These are phyloP conservation scores for Triops longicaudatus DNA, from an alignment of 1,140 invertebrate species.

Conservation along the genomic window DNA sequence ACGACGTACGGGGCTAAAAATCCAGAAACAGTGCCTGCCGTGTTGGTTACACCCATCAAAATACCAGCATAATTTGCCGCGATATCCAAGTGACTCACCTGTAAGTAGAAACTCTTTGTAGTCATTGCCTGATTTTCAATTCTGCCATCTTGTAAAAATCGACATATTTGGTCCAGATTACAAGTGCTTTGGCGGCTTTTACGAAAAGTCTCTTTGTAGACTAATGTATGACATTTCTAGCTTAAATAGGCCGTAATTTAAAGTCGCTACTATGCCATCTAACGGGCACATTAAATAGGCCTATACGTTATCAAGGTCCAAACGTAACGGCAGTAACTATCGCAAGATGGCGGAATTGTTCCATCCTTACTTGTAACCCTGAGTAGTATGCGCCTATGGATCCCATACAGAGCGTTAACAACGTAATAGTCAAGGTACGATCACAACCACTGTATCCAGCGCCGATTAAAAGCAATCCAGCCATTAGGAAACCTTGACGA, in stretches of 20 bases:
- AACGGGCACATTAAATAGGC: too few species aligned
- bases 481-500: conserved; percentile 8
- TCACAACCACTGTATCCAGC: conserved; percentile 17
- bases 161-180: too few species aligned
- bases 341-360: too few species aligned
- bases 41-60: conserved; percentile 74
- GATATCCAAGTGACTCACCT: conserved; percentile 72
- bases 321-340: too few species aligned
- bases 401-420: background rate
- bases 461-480: background rate
- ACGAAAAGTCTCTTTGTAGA: too few species aligned
- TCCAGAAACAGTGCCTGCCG: conserved; percentile 68
- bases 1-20: conserved; percentile 75
- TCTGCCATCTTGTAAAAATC: too few species aligned
- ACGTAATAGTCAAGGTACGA: background rate
- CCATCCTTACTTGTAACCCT: background rate
- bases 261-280: too few species aligned
- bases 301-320: too few species aligned
- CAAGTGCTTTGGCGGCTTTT: too few species aligned
- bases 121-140: background rate
- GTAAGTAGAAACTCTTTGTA: conserved; percentile 40
- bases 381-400: background rate
- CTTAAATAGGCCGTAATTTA: too few species aligned
- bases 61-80: conserved; percentile 72
- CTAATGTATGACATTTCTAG: too few species aligned